Base-by-base conservation (phyloP, 2,888 invertebrate genomes). In the Melieria omissa region DNA sequence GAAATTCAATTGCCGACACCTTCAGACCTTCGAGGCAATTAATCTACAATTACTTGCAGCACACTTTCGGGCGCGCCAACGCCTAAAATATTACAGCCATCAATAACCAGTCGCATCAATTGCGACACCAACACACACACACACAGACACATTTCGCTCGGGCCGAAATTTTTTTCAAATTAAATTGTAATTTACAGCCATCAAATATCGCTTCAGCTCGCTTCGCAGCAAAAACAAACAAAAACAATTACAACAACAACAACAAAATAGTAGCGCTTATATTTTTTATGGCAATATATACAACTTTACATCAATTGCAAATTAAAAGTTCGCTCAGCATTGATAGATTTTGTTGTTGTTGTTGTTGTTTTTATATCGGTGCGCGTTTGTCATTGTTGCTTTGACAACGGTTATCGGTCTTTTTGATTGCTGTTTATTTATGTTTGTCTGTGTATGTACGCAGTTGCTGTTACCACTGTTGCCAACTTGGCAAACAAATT, bases 1-100 rank as follows among this genome's bases (percentile, higher is more conserved):
- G 29, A 29, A 29, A 68, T 66, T 65, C 29, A 67, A 29, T 69
- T 76, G 73, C 71, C 55, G 73, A 61, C 61, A 70, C 61, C n/a
- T 46, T 16, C 61, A 61, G 60, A 71, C 49, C 65, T 65, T 67
- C 55, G 68, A 47, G 74, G 77, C 81, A 81, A 81, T 81, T 82
- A 80, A 80, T 81, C 77, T 76, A 65, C 80, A 81, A 80, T 82
- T 80, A 80, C 77, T 76, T 70, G 47, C 47, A 29, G 2, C 29
- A 52, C 54, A 52, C 65, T 54, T 71, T 54, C 14, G 44, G 52
- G 63, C 47, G 58, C 47, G 29, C 14, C 29, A n/a, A 45, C 61
- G 45, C 61, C 29, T 29, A 29, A 29, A 29, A 29, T 29, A 45
- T 46, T 52, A 61, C 29, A 14, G 46, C 45, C 16, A 6, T 16